Conservation (phyloP, 2,888 invertebrate species). For the Caenorhabditis uteleia region DNA sequence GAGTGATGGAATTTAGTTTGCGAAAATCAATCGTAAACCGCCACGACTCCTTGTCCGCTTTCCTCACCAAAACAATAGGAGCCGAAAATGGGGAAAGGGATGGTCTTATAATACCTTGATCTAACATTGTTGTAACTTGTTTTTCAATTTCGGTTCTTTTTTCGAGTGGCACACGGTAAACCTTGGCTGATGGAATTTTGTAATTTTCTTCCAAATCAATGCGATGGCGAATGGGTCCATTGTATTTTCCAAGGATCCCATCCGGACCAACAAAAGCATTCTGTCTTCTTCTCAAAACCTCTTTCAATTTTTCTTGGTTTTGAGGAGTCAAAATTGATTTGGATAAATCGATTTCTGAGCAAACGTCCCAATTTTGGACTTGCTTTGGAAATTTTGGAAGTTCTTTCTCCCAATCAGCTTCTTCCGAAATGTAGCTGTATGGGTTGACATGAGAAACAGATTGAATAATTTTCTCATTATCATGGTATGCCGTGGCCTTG, state of each 20-base stretch:
- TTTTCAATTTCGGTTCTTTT: slow-evolving; percentile 7
- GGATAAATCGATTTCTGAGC: background rate
- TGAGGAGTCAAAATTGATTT: background rate
- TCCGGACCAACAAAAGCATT: slow-evolving; percentile 24
- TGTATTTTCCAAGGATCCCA: slow-evolving; percentile 20
- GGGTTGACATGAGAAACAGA: no score
- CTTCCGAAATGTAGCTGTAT: no score
- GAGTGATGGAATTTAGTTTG: slow-evolving; percentile 20
- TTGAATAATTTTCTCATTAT: no score
- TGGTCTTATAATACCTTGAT: slow-evolving; percentile 15
- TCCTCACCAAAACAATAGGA: slow-evolving; percentile 32
- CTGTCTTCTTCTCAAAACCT: slow-evolving; percentile 3
- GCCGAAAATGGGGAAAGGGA: slow-evolving; percentile 4
- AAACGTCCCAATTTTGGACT: no score
- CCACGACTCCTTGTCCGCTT: slow-evolving; percentile 12
- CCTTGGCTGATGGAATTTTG: background rate
- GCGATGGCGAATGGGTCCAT: slow-evolving; percentile 15
- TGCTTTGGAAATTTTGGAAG: no score
- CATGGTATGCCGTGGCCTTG: no score
- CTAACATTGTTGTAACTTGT: slow-evolving; percentile 8
- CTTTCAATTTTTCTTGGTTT: background rate
- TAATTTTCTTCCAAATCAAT: slow-evolving; percentile 6
- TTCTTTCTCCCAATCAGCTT: no score
- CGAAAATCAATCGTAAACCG: slow-evolving; percentile 36
- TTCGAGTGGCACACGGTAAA: slow-evolving; percentile 9